A percentile compares a stretch with the other conserved stretches of the same genome.
phyloP scores from a whole-genome alignment of 2,113 vertebrate species.

The Podocnemis expansa region DNA sequence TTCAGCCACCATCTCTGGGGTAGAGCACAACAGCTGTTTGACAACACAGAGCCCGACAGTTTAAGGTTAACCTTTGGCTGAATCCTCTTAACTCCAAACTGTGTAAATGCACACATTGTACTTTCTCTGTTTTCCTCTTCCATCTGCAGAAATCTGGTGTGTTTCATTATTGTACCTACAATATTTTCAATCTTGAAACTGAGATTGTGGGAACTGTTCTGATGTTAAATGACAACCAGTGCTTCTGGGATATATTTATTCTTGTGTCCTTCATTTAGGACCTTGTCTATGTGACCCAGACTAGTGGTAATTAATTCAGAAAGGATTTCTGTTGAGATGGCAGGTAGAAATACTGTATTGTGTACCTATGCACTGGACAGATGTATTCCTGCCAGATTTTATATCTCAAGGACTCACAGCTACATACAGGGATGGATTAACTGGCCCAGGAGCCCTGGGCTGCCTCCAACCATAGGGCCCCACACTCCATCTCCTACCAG shows the following conservation, averaged over 20 bases:
- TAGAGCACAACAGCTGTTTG: conserved; percentile 71
- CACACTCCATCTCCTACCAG: no score
- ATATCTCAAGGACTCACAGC: not conserved
- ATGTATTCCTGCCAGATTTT: not conserved
- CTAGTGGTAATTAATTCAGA: conserved; percentile 1
- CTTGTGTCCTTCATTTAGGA: conserved; percentile 14
- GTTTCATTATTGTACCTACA: conserved; percentile 57
- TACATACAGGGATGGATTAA: no score
- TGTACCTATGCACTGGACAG: not conserved
- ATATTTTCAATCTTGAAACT: conserved; percentile 25
- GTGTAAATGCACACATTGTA: conserved; percentile 49
- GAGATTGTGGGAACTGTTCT: conserved; percentile 32
- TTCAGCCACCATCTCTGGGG: conserved; percentile 47
- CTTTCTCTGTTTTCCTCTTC: conserved; percentile 64
- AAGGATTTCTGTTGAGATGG: not conserved
- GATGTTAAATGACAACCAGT: not conserved
- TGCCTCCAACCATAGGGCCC: no score
- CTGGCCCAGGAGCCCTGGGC: no score
- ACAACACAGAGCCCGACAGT: conserved; percentile 59
- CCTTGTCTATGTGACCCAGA: conserved; percentile 18
- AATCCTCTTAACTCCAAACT: conserved; percentile 62
- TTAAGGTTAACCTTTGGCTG: conserved; percentile 76
- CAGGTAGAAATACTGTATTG: not conserved
- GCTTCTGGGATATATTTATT: conserved; percentile 4
- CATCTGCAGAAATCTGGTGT: conserved; percentile 57